Evolutionary conservation across 2,113 vertebrate genomes (phyloP), one percentile per base, ranked within the genome.

Genomic region (Rostratula benghalensis): DNA sequence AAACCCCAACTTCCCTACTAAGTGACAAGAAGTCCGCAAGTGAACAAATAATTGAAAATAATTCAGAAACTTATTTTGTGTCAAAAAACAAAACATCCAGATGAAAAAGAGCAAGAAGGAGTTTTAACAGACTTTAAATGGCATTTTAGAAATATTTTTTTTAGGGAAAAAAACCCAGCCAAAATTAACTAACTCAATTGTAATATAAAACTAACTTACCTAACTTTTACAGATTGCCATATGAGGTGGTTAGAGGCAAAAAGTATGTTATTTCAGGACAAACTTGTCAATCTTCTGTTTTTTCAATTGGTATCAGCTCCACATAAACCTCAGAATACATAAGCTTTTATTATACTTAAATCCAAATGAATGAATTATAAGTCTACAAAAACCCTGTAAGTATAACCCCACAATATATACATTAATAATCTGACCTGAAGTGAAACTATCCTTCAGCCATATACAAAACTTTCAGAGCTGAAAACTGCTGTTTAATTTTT

Each of bases 371-470:
- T 68, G 8, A 84, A 74, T 70, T 90, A 12, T 41, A 91, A 90
- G 59, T n/a, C 51, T 60, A 63, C 24, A 73, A 68, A 91, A 77
- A 60, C 77, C 16, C 13, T 6, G 0, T 88, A 97, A 95, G 65
- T 25, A 79, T 87, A n/a, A n/a, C n/a, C n/a, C n/a, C n/a, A n/a
- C 28, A 20, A 33, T 35, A 60, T 35, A 9, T 60, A 79, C 74
- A 96, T 95, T 95, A 69, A 95, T 85, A 89, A 96, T 94, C 85
- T 82, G 76, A 67, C 93, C 93, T 91, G 71, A 95, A 96, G 70
- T 54, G 60, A 95, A 89, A 68, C 90, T 94, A 76, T 84, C 79
- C 61, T 96, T 60, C 77, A 76, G 86, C 86, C 77, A 87, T 67
- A 63, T 33, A 65, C n/a, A 94, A 60, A 88, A 81, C 63, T 81